Conservation (phyloP, 2,113 vertebrate species). For the Ammodytes marinus region DNA sequence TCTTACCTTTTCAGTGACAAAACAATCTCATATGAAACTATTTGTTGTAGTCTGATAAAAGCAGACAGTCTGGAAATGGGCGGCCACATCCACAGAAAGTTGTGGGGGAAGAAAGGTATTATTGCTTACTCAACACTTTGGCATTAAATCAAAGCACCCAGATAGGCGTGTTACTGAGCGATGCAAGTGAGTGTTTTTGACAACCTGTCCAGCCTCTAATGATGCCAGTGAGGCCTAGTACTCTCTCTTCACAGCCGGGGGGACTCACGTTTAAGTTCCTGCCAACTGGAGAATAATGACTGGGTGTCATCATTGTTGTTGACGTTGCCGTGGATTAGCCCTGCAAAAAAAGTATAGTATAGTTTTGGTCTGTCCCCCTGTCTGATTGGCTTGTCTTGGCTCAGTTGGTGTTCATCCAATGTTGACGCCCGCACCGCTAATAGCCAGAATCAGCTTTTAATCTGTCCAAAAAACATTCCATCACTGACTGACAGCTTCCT, state of each 20-base stretch:
- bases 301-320: conserved; percentile 67
- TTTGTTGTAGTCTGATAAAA: conserved; percentile 59
- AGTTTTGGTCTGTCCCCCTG: conserved; percentile 61
- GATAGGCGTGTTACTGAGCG: conserved; percentile 59
- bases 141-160: conserved; percentile 68
- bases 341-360: conserved; percentile 24
- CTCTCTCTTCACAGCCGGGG: conserved; percentile 64
- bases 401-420: conserved; percentile 76
- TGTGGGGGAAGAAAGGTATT: conserved; percentile 59
- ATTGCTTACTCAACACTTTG: conserved; percentile 73
- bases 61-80: conserved; percentile 37
- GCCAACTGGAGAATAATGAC: conserved; percentile 75
- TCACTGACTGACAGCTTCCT: conserved; percentile 63
- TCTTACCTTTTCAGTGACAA: conserved; percentile 48
- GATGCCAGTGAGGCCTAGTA: conserved; percentile 65
- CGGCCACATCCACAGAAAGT: conserved; percentile 44
- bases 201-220: conserved; percentile 77
- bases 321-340: conserved; percentile 75
- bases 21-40: conserved; percentile 47
- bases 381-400: conserved; percentile 70
- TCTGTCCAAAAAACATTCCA: conserved; percentile 65
- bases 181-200: conserved; percentile 75
- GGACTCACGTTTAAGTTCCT: conserved; percentile 72
- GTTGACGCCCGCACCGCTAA: conserved; percentile 67
- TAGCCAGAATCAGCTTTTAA: conserved; percentile 72